Base-by-base conservation (phyloP, 2,888 invertebrate genomes). In the Cryptops parisi region DNA sequence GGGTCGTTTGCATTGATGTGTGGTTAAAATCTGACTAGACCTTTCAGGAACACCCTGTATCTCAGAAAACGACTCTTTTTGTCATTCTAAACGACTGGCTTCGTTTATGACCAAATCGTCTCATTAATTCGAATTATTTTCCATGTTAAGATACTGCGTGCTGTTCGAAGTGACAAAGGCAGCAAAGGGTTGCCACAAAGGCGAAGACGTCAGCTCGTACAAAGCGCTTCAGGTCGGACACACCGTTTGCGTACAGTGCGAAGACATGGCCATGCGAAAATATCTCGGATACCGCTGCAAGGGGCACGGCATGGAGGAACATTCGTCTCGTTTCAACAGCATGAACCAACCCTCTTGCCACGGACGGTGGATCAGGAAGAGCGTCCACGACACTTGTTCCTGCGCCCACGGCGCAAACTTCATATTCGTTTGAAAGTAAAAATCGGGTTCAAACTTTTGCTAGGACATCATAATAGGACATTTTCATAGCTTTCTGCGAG, bases 261-360 rank as follows among this genome's bases (percentile, higher is more conserved):
- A 89, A 69, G 76, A 82, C 1, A 82, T 84, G 59, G 88, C 88
- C 0, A 77, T 87, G 55, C 77, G 84, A 50, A 78, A 80, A 43
- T 78, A 78, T 56, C 69, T 83, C 25, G 80, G 81, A 56, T 82
- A 81, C 78, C 75, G 84, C 47, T 90, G 90, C 72, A 80, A 82
- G 58, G 90, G 90, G 0, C 88, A 89, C 67, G 89, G 90, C 0
- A 81, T 83, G 2, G 73, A 78, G 26, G 79, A 79, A 0, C 76
- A 81, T 54, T 75, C 80, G 57, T 88, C 88, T 12, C 76, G 86
- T 54, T 90, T 84, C 81, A 82, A 82, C 62, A 85, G 87, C 33
- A 75, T 89, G 27, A 80, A 84, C 46, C 82, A 82, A n/a, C 82
- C 84, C 1, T 84, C 86, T 63, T 90, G 90, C 69, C 85, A 85